These are phyloP conservation scores for Pogonocichla stellata DNA, from an alignment of 2,113 vertebrate species.

Conservation along the genomic window DNA sequence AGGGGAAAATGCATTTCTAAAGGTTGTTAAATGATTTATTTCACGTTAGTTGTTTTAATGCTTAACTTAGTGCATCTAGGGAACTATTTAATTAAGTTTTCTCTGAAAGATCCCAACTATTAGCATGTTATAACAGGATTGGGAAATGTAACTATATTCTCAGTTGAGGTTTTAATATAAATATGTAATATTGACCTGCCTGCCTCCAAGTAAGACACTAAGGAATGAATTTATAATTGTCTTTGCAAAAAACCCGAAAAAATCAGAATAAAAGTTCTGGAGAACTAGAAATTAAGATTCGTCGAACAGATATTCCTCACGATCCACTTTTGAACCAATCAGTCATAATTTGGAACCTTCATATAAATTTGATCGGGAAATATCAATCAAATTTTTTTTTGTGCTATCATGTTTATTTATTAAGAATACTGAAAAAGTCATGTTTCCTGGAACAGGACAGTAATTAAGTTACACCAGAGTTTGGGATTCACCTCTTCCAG, in stretches of 20 bases:
- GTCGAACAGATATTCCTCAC: neutral
- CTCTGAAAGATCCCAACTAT: slow-evolving; percentile 3
- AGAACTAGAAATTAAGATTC: neutral
- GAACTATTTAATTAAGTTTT: slow-evolving; percentile 37
- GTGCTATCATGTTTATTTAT: neutral
- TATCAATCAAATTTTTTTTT: neutral
- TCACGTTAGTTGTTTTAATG: neutral
- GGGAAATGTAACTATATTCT: slow-evolving; percentile 20
- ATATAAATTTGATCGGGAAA: neutral
- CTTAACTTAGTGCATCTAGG: slow-evolving; percentile 10
- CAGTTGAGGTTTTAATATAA: slow-evolving; percentile 7
- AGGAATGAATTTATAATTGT: neutral
- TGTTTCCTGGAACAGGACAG: neutral
- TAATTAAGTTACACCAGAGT: neutral
- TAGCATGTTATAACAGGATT: slow-evolving; percentile 6
- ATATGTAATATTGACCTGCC: neutral
- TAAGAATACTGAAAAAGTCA: neutral
- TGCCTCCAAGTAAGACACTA: neutral
- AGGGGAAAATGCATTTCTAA: slow-evolving; percentile 5
- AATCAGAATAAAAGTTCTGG: neutral
- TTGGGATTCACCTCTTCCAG: neutral
- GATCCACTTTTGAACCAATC: neutral
- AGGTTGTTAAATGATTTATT: slow-evolving; percentile 21
- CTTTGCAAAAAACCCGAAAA: neutral
- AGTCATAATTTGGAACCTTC: neutral